Evolutionary conservation across 2,797 vertebrate genomes (phyloP).

Genomic region (Malurus splendens): DNA sequence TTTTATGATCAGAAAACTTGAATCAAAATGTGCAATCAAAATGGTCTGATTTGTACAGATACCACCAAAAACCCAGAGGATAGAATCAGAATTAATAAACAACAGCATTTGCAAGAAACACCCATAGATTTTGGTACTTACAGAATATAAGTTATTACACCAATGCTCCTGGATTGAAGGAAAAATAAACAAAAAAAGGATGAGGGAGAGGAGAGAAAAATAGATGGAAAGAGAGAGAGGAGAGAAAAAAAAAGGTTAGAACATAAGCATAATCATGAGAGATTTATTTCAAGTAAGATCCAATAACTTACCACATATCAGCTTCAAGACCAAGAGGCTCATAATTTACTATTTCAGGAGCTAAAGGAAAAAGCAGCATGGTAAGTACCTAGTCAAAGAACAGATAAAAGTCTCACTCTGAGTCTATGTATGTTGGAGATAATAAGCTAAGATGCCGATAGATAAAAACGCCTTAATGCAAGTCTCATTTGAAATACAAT

Average conservation of each 20-base stretch:
- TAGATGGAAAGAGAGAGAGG: not conserved
- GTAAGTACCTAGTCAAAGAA: conserved; percentile 7
- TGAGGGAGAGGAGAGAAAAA: not conserved
- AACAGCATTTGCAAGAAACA: not conserved
- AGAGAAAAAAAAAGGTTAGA: conserved; percentile 32
- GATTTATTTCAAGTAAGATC: not conserved
- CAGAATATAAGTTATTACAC: conserved; percentile 85
- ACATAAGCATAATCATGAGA: not conserved
- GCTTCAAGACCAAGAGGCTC: conserved; percentile 95
- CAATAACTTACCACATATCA: conserved; percentile 93
- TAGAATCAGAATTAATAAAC: not conserved
- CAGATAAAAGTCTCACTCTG: not conserved
- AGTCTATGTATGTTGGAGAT: not conserved
- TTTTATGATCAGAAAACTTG: not conserved
- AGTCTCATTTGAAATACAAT: not conserved
- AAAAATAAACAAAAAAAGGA: not conserved
- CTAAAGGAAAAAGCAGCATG: conserved; percentile 70
- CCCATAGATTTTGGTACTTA: conserved; percentile 68
- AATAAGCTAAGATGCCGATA: not conserved
- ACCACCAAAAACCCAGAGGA: not conserved
- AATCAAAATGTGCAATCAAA: not conserved
- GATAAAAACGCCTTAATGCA: not conserved
- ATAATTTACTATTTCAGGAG: conserved; percentile 98
- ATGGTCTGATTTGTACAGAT: not conserved
- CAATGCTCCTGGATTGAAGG: conserved; percentile 76